Conservation (phyloP, 2,113 vertebrate species). For the Antennarius striatus region DNA sequence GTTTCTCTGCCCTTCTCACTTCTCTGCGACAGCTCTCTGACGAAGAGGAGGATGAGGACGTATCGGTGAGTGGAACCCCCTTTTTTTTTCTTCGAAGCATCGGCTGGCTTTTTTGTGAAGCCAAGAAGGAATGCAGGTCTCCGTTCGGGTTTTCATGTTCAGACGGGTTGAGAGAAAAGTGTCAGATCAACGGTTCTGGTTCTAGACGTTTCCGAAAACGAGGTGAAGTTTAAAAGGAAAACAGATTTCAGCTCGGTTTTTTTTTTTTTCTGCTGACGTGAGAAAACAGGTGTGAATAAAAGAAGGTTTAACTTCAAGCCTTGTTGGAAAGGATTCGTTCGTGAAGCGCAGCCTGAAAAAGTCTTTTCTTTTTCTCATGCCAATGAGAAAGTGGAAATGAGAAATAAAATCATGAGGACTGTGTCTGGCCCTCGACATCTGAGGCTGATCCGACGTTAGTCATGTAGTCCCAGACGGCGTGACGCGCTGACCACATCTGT, state of each 20-base stretch:
- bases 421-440: constrained; percentile 17
- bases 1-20: constrained; percentile 36
- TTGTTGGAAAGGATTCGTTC: background rate
- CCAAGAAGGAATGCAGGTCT: constrained; percentile 1
- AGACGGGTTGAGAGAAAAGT: no score
- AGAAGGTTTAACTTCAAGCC: background rate
- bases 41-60: constrained; percentile 54
- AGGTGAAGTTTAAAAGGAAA: background rate
- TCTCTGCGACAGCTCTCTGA: constrained; percentile 40
- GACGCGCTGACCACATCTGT: constrained; percentile 39
- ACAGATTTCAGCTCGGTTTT: background rate
- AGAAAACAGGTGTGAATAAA: background rate
- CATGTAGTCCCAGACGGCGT: constrained; percentile 20
- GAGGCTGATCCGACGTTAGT: constrained; percentile 19
- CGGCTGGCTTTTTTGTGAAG: constrained; percentile 19
- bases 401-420: no score
- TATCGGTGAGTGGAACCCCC: constrained; percentile 56
- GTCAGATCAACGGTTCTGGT: background rate
- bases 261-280: background rate
- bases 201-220: background rate
- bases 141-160: no score
- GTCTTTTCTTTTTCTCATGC: no score
- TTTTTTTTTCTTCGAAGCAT: background rate
- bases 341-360: no score
- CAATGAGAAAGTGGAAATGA: no score